Evolutionary conservation across 2,888 invertebrate species (phyloP).

Genomic region (Caenorhabditis angaria): DNA sequence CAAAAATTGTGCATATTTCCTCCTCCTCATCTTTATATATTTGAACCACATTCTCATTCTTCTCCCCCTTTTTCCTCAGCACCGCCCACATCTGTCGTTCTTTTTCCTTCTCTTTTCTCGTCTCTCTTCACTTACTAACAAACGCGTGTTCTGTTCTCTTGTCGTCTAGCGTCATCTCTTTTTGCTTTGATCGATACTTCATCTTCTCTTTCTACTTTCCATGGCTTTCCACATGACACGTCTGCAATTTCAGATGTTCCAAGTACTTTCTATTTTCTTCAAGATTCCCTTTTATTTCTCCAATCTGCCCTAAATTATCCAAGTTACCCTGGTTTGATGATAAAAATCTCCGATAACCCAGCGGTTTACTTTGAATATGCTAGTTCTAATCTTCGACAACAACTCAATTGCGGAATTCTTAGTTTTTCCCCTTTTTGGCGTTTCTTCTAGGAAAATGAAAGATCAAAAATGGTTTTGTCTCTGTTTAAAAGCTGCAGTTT

Average conservation of each 20-base stretch:
- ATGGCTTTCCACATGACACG: background rate
- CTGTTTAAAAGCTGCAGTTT: too few species aligned
- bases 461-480: too few species aligned
- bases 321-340: background rate
- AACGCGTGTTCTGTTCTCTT: conserved; percentile 2
- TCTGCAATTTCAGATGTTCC: background rate
- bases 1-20: conserved; percentile 11
- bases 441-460: too few species aligned
- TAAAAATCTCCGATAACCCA: background rate
- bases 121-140: background rate
- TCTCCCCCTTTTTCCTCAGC: background rate
- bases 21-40: conserved; percentile 4
- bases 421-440: too few species aligned
- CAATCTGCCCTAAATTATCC: too few species aligned
- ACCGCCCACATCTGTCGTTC: conserved; percentile 2
- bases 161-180: conserved; percentile 1
- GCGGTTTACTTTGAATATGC: background rate
- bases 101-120: background rate
- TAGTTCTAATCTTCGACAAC: too few species aligned
- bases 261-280: background rate
- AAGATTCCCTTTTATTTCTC: background rate
- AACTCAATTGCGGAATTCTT: too few species aligned
- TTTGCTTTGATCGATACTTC: background rate
- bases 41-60: conserved; percentile 1
- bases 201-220: background rate